phyloP scores from a whole-genome alignment of 2,888 invertebrate species.

The Nomada goodeniana region DNA sequence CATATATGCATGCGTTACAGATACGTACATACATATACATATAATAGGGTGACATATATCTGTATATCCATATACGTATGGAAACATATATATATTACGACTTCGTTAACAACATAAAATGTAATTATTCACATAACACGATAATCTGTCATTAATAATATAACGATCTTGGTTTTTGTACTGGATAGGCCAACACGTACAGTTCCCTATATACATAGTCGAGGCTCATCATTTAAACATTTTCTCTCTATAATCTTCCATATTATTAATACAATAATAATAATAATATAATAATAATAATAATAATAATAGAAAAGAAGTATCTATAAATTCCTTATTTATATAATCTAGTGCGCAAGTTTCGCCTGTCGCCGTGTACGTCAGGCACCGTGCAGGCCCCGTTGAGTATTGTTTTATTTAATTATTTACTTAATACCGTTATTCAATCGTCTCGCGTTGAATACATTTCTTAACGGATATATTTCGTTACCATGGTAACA shows the following conservation, averaged over 20 bases:
- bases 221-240: constrained; percentile 46
- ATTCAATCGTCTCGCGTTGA: constrained; percentile 33
- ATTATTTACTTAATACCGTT: constrained; percentile 36
- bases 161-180: constrained; percentile 81
- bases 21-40: constrained; percentile 61
- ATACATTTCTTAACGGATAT: constrained; percentile 51
- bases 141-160: constrained; percentile 76
- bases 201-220: constrained; percentile 63
- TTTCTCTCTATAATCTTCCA: constrained; percentile 25
- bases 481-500: constrained; percentile 71
- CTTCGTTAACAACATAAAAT: constrained; percentile 81
- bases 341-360: constrained; percentile 21
- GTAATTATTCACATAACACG: constrained; percentile 82
- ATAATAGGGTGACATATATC: constrained; percentile 29
- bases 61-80: constrained; percentile 58
- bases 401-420: constrained; percentile 64
- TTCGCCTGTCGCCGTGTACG: constrained; percentile 39
- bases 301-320: constrained; percentile 19
- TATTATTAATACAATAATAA: constrained; percentile 20
- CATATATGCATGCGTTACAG: constrained; percentile 62
- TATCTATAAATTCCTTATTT: constrained; percentile 23
- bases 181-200: constrained; percentile 81
- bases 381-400: constrained; percentile 56
- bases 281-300: constrained; percentile 5
- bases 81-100: constrained; percentile 77